Evolutionary conservation across 2,113 vertebrate species (phyloP), one percentile per base, ranked within the genome.

Genomic region (Odontophorus gujanensis): DNA sequence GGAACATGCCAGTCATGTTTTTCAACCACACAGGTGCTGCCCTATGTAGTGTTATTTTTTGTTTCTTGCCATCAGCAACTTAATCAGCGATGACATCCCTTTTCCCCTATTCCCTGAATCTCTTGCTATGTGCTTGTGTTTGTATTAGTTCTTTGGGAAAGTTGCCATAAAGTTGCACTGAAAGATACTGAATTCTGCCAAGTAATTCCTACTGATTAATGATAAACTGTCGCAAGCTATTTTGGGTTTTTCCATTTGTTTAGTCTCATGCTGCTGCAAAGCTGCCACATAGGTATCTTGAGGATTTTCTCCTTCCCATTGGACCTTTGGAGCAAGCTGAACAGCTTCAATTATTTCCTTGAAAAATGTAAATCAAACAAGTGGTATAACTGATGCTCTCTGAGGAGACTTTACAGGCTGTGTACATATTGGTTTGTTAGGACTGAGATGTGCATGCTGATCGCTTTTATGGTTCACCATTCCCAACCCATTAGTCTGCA

Each of bases 161-260:
- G 81, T n/a, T 96, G 94, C 94, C 96, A 96, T 74, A 79, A 79
- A 84, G 25, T 93, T 96, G 47, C 61, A 55, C 65, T 89, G 89
- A 84, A 81, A 94, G 90, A 84, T 89, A 15, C 30, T 68, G 53
- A 78, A 30, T 93, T 86, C 81, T 96, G 91, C 92, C 96, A 94
- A 73, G 86, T 89, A 96, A 89, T 93, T 92, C 74, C 48, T 90
- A 92, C 83, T 87, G 92, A 96, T 95, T 95, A 90, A 90, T 93
- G 94, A 92, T 94, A 82, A 93, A 95, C 86, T 88, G 92, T 89
- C 7, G 0, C 81, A 94, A 93, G 58, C 74, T 93, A 81, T 96
- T 96, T 93, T 95, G 90, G 74, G 26, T 86, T 92, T 95, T 96
- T 96, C 83, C 86, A 79, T 96, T 96, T 93, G 86, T 95, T 95